Evolutionary conservation across 2,888 invertebrate genomes (phyloP).

Genomic region (Ormyrus thymus): DNA sequence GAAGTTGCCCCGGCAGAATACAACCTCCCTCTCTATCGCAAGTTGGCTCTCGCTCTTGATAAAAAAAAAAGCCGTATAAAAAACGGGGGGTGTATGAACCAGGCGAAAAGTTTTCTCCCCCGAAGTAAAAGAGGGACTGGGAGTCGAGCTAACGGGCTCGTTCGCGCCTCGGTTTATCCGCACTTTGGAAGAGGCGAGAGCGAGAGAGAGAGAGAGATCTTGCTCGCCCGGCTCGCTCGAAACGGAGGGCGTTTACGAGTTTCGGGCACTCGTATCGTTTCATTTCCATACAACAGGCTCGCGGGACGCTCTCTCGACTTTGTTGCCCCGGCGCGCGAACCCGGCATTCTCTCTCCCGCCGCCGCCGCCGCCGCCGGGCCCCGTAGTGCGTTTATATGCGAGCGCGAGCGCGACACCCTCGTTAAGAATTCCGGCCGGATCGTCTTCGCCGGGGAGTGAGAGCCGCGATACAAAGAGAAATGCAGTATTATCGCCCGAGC

Average conservation of each 20-base stretch:
- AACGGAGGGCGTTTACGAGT: slow-evolving; percentile 43
- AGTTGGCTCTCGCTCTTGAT: too few species aligned
- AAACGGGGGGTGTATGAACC: background rate
- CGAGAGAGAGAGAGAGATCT: too few species aligned
- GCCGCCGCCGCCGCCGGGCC: too few species aligned
- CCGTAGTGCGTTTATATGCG: background rate
- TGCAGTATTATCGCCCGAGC: too few species aligned
- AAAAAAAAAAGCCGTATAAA: background rate
- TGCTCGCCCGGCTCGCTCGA: background rate
- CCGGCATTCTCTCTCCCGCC: too few species aligned
- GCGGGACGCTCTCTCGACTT: slow-evolving; percentile 22
- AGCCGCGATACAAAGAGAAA: too few species aligned
- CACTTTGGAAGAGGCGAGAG: slow-evolving; percentile 4
- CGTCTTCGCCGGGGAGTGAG: background rate
- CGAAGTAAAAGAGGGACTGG: too few species aligned
- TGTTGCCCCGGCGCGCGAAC: background rate
- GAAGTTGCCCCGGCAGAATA: too few species aligned
- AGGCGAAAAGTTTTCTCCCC: background rate
- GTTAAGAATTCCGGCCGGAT: slow-evolving; percentile 44
- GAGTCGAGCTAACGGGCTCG: background rate
- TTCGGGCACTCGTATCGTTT: slow-evolving; percentile 42
- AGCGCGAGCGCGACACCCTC: slow-evolving; percentile 5
- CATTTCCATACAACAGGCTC: slow-evolving; percentile 50
- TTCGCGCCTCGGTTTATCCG: slow-evolving; percentile 18
- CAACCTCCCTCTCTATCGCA: too few species aligned